Conservation (phyloP, 2,113 vertebrate genomes). For the Cephalopterus ornatus region DNA sequence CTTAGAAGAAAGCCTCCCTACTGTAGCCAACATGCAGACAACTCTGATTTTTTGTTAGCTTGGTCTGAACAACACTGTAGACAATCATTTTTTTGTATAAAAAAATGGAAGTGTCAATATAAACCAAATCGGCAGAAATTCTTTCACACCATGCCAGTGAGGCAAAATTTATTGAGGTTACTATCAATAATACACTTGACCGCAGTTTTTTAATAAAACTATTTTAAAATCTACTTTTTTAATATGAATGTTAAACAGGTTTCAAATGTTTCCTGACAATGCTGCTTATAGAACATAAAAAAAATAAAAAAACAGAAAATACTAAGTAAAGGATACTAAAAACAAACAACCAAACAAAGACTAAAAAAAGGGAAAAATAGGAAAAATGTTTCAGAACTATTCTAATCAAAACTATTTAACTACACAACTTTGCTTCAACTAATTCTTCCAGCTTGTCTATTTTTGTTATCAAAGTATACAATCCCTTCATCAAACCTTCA, state of each 20-base stretch:
- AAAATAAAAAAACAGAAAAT: neutral
- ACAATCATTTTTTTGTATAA: neutral
- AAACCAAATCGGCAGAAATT: neutral
- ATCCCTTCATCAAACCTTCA: neutral
- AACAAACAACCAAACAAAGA: neutral
- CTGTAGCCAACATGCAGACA: neutral
- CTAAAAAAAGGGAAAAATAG: neutral
- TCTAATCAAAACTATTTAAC: neutral
- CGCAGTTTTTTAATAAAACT: neutral
- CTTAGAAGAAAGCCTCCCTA: neutral
- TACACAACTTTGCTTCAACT: neutral
- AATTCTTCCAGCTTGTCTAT: neutral
- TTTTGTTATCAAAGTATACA: neutral
- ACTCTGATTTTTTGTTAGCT: neutral
- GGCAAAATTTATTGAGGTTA: neutral
- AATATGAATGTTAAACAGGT: neutral
- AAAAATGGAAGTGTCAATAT: neutral
- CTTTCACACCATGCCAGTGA: neutral
- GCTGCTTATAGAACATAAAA: neutral
- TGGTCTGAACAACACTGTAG: neutral
- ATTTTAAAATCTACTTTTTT: neutral
- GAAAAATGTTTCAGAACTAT: neutral
- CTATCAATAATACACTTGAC: neutral
- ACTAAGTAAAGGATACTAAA: neutral
- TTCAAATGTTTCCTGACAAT: neutral